Conservation (phyloP, 2,888 invertebrate genomes). For the Ophion ellenae region DNA sequence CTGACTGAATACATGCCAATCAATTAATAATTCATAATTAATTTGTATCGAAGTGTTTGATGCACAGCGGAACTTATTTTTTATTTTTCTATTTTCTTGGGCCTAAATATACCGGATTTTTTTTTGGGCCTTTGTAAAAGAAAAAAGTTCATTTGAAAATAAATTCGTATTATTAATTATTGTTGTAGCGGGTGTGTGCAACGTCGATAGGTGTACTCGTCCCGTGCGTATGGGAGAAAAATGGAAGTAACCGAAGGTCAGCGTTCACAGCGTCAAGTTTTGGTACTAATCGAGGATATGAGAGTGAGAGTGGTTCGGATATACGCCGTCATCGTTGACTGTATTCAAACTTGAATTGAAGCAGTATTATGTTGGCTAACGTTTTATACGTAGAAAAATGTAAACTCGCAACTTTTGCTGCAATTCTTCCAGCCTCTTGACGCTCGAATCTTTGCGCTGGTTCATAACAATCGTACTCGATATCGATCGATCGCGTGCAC, state of each 20-base stretch:
- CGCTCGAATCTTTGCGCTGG: not conserved
- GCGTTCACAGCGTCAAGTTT: not conserved
- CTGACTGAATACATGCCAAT: conserved; percentile 38
- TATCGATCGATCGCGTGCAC: not conserved
- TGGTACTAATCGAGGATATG: not conserved
- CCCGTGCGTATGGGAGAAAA: not conserved
- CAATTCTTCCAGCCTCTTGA: not conserved
- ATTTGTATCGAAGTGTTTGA: not conserved
- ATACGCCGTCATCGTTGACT: not conserved
- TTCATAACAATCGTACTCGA: not conserved
- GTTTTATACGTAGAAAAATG: not conserved
- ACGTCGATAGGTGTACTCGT: not conserved
- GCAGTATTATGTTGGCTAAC: not conserved
- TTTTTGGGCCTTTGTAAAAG: not conserved
- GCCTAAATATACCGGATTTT: not conserved
- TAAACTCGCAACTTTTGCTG: not conserved
- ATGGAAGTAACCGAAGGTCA: not conserved
- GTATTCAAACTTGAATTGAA: not conserved
- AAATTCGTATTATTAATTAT: conserved; percentile 23
- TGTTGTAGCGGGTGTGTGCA: conserved; percentile 11
- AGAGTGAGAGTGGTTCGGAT: not conserved
- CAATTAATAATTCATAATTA: not conserved
- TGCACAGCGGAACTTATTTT: not conserved
- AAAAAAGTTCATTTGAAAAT: not conserved
- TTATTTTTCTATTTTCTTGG: not conserved